Evolutionary conservation across 2,113 vertebrate species (phyloP), one percentile per base, ranked within the genome.

Genomic region (Cochlearius cochlearius): DNA sequence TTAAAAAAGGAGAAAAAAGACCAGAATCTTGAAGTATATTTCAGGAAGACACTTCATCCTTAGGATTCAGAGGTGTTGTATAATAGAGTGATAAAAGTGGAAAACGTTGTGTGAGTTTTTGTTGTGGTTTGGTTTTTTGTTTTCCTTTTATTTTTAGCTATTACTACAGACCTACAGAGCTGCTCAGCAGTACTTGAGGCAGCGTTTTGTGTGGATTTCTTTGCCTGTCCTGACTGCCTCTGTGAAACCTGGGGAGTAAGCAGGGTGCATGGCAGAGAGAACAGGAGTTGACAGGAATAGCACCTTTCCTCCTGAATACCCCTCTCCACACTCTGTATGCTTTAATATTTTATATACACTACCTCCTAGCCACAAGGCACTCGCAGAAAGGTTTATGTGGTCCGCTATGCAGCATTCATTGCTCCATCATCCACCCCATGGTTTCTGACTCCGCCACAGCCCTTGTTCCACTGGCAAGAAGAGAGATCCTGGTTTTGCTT

Each of bases 391-490:
- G 6, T 4, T 90, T 39, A 2, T 6, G 22, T 38, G 58, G 77
- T 36, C 11, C 7, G 2, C 20, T 47, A 7, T 62, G 49, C 6
- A 73, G 11, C 30, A n/a, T 39, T 16, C 38, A 5, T 32, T 50
- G n/a, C 49, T 76, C 60, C 38, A 25, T 53, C 26, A 63, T 34
- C 7, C 36, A 30, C 7, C 8, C 49, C 8, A 2, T 4, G 3
- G 8, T 36, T 86, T 55, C 52, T 74, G 74, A 26, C 10, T 30
- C 30, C 77, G 22, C 32, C 43, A 19, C 27, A 38, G 10, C 12
- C 55, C 19, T 50, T 0, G 0, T 12, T 73, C 32, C 32, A 34
- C 11, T 15, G 38, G 5, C 22, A 38, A 13, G 29, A 39, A 32
- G 52, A n/a, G 4, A 59, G 7, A 2, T 59, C 14, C 11, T 62